Base-by-base conservation (phyloP, 2,113 vertebrate species). In the Caracal caracal region DNA sequence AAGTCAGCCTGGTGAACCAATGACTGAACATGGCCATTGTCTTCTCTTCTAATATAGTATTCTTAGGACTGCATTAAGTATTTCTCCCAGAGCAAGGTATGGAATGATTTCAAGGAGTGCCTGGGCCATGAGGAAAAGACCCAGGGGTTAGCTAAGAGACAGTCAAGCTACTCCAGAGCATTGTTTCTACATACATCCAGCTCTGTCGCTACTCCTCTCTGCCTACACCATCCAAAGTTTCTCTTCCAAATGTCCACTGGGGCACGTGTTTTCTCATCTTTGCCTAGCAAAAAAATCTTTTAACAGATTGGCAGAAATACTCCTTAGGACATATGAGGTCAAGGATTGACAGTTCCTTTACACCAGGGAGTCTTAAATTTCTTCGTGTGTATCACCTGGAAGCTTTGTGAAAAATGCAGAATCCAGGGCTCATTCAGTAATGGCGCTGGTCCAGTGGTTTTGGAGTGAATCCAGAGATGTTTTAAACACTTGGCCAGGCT, bases 21-120 rank as follows among this genome's bases (percentile, higher is more conserved):
- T 8, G 47, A 24, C 17, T 35, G 26, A 28, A 59, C 2, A 2
- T 28, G 80, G 37, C 43, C 0, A 0, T 22, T 24, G 13, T 9
- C 33, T 66, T 33, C 75, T 30, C 33, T 66, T 33, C 75, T 24
- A 24, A 16, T 51, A 13, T 20, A n/a, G 16, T 37, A 35, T 53
- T 26, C 51, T 81, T 12, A 9, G 9, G 59, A 17, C 4, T 5
- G 20, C 13, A 7, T 28, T 49, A 1, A 88, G 3, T 26, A 35
- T 49, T 49, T 59, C 70, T 65, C 63, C 79, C 40, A 71, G 24
- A 75, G 76, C 28, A 17, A 30, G 19, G 51, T 6, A 28, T n/a
- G 61, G 71, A 40, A 30, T 26, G 70, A 51, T 26, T 95, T n/a
- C 35, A 6, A 47, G 37, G 24, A 30, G 40, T 22, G 11, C 43